Percentiles rank a stretch among this genome's conserved stretches.
phyloP scores from a whole-genome alignment of 1,140 invertebrate species.

The Cherax quadricarinatus region DNA sequence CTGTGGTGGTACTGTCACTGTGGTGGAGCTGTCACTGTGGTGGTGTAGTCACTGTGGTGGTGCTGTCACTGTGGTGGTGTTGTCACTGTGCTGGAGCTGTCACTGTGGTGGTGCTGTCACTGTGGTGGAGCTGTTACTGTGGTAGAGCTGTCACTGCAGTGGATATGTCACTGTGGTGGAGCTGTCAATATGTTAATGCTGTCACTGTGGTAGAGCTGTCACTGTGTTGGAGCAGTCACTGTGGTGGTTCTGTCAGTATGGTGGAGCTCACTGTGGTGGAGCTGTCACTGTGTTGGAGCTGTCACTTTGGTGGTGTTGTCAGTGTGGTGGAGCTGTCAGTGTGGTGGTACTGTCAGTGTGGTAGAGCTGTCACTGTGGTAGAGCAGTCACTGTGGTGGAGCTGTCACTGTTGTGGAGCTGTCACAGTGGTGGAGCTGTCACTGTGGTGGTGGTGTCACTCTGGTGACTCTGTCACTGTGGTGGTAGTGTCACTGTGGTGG shows the following conservation, averaged over 20 bases:
- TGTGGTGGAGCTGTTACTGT: not conserved
- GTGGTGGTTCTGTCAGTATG: not conserved
- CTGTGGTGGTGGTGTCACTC: too few species aligned
- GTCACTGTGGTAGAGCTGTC: not conserved
- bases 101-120: not conserved
- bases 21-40: too few species aligned
- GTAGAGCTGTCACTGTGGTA: not conserved
- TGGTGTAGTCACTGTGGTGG: not conserved
- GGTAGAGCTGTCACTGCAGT: not conserved
- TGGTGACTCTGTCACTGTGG: too few species aligned
- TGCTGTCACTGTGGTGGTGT: not conserved
- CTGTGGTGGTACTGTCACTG: too few species aligned
- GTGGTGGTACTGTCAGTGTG: not conserved
- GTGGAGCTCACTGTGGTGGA: too few species aligned
- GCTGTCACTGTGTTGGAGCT: too few species aligned
- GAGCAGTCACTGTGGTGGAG: not conserved
- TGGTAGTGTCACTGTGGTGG: too few species aligned
- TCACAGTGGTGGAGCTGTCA: too few species aligned
- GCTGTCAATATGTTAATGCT: not conserved
- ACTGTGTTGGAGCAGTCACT: not conserved
- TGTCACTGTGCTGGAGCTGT: not conserved
- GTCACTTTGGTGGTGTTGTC: too few species aligned
- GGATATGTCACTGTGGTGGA: not conserved
- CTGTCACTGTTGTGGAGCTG: not conserved
- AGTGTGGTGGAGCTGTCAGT: not conserved